phyloP scores from a whole-genome alignment of 1,140 invertebrate species.

The Eufriesea mexicana region DNA sequence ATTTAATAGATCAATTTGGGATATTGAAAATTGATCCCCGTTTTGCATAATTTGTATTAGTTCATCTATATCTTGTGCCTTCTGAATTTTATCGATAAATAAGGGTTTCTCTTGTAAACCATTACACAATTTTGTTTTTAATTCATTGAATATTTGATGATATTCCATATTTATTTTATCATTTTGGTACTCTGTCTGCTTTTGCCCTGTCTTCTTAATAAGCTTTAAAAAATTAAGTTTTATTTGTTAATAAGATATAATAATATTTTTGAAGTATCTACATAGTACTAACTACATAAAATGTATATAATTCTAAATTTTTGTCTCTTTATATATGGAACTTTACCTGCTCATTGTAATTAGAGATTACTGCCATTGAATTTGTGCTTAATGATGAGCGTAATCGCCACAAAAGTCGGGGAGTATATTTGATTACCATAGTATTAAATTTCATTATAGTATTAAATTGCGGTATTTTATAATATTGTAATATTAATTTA shows the following conservation, averaged over 20 bases:
- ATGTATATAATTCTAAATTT: neutral
- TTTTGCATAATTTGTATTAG: conserved; percentile 54
- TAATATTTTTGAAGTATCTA: neutral
- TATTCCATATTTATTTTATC: neutral
- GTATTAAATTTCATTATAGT: conserved; percentile 49
- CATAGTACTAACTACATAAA: neutral
- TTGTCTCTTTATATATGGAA: neutral
- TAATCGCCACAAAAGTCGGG: conserved; percentile 53
- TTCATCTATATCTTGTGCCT: conserved; percentile 60
- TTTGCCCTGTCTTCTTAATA: neutral
- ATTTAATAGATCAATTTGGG: neutral
- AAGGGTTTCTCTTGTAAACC: neutral
- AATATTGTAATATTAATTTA: conserved; percentile 64
- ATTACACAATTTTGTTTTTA: neutral
- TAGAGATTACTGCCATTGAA: conserved; percentile 34
- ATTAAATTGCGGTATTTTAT: conserved; percentile 67
- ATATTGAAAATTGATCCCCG: conserved; percentile 9
- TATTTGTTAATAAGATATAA: neutral
- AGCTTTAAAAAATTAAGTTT: neutral
- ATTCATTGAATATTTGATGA: neutral
- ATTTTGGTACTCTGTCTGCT: rapidly evolving
- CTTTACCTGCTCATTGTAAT: conserved; percentile 45
- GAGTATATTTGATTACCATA: conserved; percentile 41
- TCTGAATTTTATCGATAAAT: conserved; percentile 38
- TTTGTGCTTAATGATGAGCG: conserved; percentile 49